Percentiles rank a stretch among this genome's conserved stretches.
Evolutionary conservation across 2,888 invertebrate genomes (phyloP).

Genomic region (Hypomecis punctinalis): DNA sequence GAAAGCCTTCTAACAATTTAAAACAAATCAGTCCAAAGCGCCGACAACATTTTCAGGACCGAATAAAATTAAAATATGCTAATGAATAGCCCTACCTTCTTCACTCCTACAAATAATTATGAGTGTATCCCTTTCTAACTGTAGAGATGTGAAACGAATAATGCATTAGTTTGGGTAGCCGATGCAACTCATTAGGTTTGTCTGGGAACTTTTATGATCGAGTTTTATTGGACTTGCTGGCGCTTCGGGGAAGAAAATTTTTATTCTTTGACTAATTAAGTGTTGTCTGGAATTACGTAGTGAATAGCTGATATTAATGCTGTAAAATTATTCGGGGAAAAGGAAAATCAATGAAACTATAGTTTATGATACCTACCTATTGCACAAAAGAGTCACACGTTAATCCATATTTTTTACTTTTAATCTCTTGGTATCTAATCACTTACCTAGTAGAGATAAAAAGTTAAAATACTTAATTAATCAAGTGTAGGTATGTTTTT

Average conservation of each 20-base stretch:
- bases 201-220: conserved; percentile 43
- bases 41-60: conserved; percentile 31
- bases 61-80: conserved; percentile 52
- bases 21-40: conserved; percentile 48
- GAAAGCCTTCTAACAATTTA: conserved; percentile 48
- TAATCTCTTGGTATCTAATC: too few relatives aligned
- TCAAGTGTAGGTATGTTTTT: too few relatives aligned
- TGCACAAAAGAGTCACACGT: too few relatives aligned
- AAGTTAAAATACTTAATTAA: too few relatives aligned
- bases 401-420: too few relatives aligned
- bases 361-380: too few relatives aligned
- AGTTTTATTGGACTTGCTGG: conserved; percentile 44
- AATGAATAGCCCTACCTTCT: conserved; percentile 43
- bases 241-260: conserved; percentile 23
- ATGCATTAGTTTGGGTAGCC: conserved; percentile 52
- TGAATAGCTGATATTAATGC: background rate
- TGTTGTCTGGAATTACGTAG: conserved; percentile 2
- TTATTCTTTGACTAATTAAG: conserved; percentile 16
- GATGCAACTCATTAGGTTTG: conserved; percentile 53
- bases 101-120: conserved; percentile 31
- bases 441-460: too few relatives aligned
- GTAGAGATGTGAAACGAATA: conserved; percentile 54
- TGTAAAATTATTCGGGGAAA: background rate
- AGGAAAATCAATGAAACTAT: too few relatives aligned
- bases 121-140: conserved; percentile 42